Base-by-base conservation (phyloP, 2,888 invertebrate species). In the Drosophila trichaetosa region DNA sequence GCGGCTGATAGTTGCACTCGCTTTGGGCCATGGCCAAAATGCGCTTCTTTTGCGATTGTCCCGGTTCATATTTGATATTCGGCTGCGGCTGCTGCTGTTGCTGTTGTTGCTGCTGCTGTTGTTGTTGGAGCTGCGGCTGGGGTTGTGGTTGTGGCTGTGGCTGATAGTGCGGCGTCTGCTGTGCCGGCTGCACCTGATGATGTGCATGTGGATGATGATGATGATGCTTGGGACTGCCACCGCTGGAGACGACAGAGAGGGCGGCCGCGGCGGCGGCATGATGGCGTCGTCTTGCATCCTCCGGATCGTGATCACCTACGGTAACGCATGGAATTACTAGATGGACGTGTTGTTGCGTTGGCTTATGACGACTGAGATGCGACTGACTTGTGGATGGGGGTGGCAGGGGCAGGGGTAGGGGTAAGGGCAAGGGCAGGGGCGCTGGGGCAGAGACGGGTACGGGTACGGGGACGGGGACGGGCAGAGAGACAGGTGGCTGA, bases 1-100 rank as follows among this genome's bases (percentile, higher is more conserved):
- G 87, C 42, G 96, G 95, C 82, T 95, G 95, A 90, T 95, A 93
- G 92, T 94, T 94, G 88, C 95, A 96, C 87, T 96, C 96, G 24
- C 95, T 96, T 91, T 97, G 97, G 64, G 97, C 97, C 93, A 98
- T 97, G 62, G 97, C 97, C 75, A 98, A 93, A 62, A 98, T 94
- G 34, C 98, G 95, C 93, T 98, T 98, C 95, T 98, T 98, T 93
- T 98, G 97, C 61, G 97, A 97, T 92, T 97, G 96, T 13, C 96
- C 96, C 2, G 93, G 93, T 73, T 93, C 93, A 69, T 93, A 93
- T 69, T 93, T 93, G 40, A 93, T 91, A 77, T 83, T 91, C 8
- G 93, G 81, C 63, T 87, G 91, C 40, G 89, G 89, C 7, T 58
- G 76, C 2, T 48, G 63, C 60, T 75, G 82, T 73, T 54, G 80